Evolutionary conservation across 2,888 invertebrate species (phyloP), one percentile per base, ranked within the genome.

Genomic region (Dryadula phaetusa): DNA sequence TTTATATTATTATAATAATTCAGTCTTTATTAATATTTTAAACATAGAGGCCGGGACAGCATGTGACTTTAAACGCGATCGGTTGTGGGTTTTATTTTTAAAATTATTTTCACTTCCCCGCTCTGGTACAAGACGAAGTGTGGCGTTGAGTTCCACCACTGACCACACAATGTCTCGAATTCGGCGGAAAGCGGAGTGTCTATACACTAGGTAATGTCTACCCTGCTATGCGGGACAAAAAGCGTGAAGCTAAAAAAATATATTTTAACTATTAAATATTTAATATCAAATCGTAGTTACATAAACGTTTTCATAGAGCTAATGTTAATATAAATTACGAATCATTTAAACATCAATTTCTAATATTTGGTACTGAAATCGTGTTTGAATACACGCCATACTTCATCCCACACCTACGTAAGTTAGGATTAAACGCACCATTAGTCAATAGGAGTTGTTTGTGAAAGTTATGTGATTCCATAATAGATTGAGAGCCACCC

Each of bases 251-350:
- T n/a, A n/a, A n/a, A n/a, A n/a, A n/a, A n/a, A n/a, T n/a, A n/a
- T n/a, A n/a, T n/a, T n/a, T n/a, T n/a, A n/a, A n/a, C n/a, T n/a
- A n/a, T n/a, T n/a, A n/a, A n/a, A n/a, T n/a, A n/a, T n/a, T n/a
- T n/a, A n/a, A n/a, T n/a, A n/a, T n/a, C n/a, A n/a, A n/a, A n/a
- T n/a, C 10, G 12, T 22, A 20, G 14, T 47, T 37, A 14, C 37
- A 37, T 14, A 8, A 42, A 6, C n/a, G 10, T 28, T 49, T 49
- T 37, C 16, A n/a, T n/a, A 73, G 76, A 76, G 75, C 78, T 80
- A 78, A 76, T 79, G 79, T 77, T 76, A 76, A 70, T 76, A 84
- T 86, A 86, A 88, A 88, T 89, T 79, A 82, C 75, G n/a, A 52
- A 77, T 79, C 82, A 82, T 84, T 83, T 85, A 82, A 81, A 77